Percentiles rank a stretch among this genome's conserved stretches.
phyloP scores from a whole-genome alignment of 2,797 vertebrate species.

The Staurois parvus region DNA sequence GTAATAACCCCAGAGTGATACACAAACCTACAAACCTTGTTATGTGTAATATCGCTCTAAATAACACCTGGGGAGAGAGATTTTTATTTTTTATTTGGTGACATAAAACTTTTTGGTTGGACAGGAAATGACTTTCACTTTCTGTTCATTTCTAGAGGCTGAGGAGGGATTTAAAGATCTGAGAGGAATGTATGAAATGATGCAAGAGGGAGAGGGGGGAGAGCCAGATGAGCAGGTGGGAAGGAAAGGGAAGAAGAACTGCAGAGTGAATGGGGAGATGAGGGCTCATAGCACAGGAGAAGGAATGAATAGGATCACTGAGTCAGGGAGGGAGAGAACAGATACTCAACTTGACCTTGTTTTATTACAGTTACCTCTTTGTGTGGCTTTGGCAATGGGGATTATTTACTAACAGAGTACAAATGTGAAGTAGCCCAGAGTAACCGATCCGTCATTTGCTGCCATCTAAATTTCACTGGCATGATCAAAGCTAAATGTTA shows the following conservation, averaged over 20 bases:
- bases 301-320: conserved; percentile 10
- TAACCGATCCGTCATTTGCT: neutral
- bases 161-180: conserved; percentile 59
- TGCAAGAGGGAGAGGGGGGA: conserved; percentile 41
- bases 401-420: neutral
- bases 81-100: conserved; percentile 52
- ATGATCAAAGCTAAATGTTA: too few species aligned
- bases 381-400: neutral
- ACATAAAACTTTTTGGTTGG: conserved; percentile 56
- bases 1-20: neutral
- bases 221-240: conserved; percentile 49
- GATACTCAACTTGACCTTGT: neutral
- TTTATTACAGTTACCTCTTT: neutral
- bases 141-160: conserved; percentile 58
- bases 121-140: conserved; percentile 62
- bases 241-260: conserved; percentile 1
- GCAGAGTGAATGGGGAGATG: conserved; percentile 15
- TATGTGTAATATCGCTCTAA: conserved; percentile 14
- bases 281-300: neutral
- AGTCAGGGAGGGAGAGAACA: neutral
- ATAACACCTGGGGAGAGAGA: conserved; percentile 36
- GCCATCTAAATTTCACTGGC: neutral
- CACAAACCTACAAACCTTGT: neutral
- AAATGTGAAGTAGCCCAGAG: neutral
- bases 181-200: conserved; percentile 57